Evolutionary conservation across 2,797 vertebrate genomes (phyloP), one percentile per base, ranked within the genome.

Genomic region (Atherinosoma microstoma): DNA sequence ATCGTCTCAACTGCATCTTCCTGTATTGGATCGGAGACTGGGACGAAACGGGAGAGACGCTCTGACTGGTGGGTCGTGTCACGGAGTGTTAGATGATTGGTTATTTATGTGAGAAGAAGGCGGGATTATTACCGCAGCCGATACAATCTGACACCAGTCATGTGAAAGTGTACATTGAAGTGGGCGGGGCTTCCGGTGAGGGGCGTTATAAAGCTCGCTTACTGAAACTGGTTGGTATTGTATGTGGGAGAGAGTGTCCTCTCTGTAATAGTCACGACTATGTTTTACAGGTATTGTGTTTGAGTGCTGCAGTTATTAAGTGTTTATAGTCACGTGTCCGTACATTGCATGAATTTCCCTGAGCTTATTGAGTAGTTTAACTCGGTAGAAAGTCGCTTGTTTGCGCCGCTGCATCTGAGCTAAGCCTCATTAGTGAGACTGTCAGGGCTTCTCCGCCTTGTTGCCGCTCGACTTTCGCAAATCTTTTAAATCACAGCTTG

Each of bases 381-480:
- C 13, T 54, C 30, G 30, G 2, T 4, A 20, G 6, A 56, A 45
- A 84, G n/a, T 38, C 8, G 51, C 58, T 75, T 51, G 22, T 58
- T 27, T 57, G 64, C 57, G 40, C 38, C 53, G 59, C 74, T 75
- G n/a, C 64, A 60, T 38, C 60, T 40, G 18, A 56, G 81, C 78
- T 91, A 86, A 91, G 87, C 89, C 87, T 86, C 57, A 86, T 89
- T 87, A 88, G 74, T 62, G 64, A 63, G 56, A 62, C 64, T 74
- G 78, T 76, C 69, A 9, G 78, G 7, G 67, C 36, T 30, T 56
- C 62, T 69, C 22, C 15, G 73, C 20, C 64, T 59, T 54, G 54
- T 70, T 64, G 67, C 62, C 29, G 34, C 70, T 32, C 45, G 13
- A 78, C 70, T 74, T 59, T 51, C 9, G 20, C 58, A 29, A 1